phyloP scores from a whole-genome alignment of 2,113 vertebrate genomes.

The Myxocyprinus asiaticus region DNA sequence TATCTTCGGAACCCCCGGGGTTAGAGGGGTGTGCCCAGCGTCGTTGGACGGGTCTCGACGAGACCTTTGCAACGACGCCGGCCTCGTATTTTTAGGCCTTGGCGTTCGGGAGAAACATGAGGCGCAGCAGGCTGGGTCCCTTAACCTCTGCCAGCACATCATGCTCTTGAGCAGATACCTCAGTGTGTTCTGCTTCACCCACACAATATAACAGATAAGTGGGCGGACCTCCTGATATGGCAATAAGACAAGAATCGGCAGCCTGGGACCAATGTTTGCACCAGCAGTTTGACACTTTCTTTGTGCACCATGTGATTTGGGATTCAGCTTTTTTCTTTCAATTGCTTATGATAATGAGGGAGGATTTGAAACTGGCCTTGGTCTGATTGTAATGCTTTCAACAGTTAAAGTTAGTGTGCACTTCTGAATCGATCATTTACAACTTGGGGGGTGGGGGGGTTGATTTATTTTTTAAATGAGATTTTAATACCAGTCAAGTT shows the following conservation, averaged over 20 bases:
- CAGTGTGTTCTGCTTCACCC: constrained; percentile 31
- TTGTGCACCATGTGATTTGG: neutral
- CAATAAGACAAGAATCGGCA: constrained; percentile 43
- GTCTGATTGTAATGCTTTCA: constrained; percentile 38
- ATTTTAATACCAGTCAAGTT: constrained; percentile 41
- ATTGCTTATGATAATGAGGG: neutral
- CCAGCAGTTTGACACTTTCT: constrained; percentile 28
- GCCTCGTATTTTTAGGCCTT: too few relatives aligned
- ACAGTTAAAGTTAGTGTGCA: constrained; percentile 26
- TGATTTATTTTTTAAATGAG: constrained; percentile 50
- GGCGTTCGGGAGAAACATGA: too few relatives aligned
- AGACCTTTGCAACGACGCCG: too few relatives aligned
- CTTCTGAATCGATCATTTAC: constrained; percentile 40
- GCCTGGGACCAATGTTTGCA: constrained; percentile 50
- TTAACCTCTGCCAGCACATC: constrained; percentile 37
- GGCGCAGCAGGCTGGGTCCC: too few relatives aligned
- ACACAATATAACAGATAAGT: neutral
- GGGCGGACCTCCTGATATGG: constrained; percentile 22
- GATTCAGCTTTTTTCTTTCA: neutral
- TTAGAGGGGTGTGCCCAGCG: too few relatives aligned
- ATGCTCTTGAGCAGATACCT: constrained; percentile 41
- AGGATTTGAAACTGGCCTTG: constrained; percentile 18
- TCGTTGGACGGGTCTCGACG: too few relatives aligned
- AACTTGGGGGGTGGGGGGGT: constrained; percentile 18
- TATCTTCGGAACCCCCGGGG: too few relatives aligned